Evolutionary conservation across 2,797 vertebrate species (phyloP).

Genomic region (Pteropus rufus): DNA sequence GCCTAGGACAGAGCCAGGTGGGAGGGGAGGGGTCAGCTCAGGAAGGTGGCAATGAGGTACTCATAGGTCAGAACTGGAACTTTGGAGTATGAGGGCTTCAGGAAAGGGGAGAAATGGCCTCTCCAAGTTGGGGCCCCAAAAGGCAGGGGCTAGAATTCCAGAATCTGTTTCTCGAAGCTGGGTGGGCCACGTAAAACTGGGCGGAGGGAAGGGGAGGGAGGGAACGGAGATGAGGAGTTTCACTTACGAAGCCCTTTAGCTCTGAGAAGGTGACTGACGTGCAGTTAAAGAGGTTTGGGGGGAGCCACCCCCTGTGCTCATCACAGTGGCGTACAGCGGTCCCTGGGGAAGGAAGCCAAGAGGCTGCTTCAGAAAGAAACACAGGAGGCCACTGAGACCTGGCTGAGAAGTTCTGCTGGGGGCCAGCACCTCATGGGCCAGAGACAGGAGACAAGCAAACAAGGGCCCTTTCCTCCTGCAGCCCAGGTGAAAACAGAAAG

Average conservation of each 20-base stretch:
- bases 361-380: not conserved
- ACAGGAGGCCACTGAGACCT: not conserved
- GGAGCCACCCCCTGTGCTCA: constrained; percentile 95
- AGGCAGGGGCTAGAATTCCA: not conserved
- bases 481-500: not conserved
- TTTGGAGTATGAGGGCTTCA: not conserved
- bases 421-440: not conserved
- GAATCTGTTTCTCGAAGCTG: not conserved
- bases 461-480: not conserved
- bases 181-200: not conserved
- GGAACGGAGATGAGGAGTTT: not conserved
- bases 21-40: not conserved
- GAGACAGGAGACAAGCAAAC: not conserved
- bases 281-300: constrained; percentile 96
- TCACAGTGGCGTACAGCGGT: constrained; percentile 96
- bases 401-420: not conserved
- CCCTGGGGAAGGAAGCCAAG: constrained; percentile 80
- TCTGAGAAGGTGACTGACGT: constrained; percentile 90
- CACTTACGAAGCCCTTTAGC: constrained; percentile 89
- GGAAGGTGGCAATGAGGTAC: not conserved
- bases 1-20: constrained; percentile 77
- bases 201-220: not conserved
- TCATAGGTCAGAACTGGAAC: not conserved
- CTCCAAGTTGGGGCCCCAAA: not conserved
- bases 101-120: not conserved